Percentiles rank a stretch among this genome's conserved stretches.
These are phyloP conservation scores for Aethes cnicana DNA, from an alignment of 2,888 invertebrate species.

Conservation along the genomic window DNA sequence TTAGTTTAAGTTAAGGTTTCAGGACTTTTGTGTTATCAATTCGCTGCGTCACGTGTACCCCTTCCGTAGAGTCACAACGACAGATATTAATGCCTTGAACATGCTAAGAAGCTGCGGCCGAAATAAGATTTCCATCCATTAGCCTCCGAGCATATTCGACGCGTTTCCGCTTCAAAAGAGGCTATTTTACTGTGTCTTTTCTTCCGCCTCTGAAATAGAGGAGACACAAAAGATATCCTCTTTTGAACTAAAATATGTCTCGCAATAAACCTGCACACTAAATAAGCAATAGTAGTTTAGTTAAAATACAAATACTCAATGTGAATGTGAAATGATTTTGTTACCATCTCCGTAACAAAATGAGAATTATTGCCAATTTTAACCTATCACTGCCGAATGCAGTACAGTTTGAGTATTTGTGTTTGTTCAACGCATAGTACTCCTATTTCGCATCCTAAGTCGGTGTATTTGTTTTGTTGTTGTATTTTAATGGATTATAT, in stretches of 20 bases:
- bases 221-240: slow-evolving; percentile 39
- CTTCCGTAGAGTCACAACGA: slow-evolving; percentile 47
- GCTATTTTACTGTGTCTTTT: slow-evolving; percentile 44
- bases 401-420: slow-evolving; percentile 72
- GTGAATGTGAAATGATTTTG: slow-evolving; percentile 52
- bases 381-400: slow-evolving; percentile 34
- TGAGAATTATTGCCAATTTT: slow-evolving; percentile 42
- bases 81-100: slow-evolving; percentile 48
- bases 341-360: slow-evolving; percentile 49
- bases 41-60: slow-evolving; percentile 30
- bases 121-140: slow-evolving; percentile 65
- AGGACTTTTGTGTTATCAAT: slow-evolving; percentile 39
- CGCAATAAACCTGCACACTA: slow-evolving; percentile 20
- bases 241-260: slow-evolving; percentile 12
- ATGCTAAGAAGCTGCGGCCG: slow-evolving; percentile 42
- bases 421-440: slow-evolving; percentile 54
- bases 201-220: slow-evolving; percentile 40
- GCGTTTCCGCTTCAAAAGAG: slow-evolving; percentile 42
- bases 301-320: slow-evolving; percentile 79
- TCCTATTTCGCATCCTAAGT: slow-evolving; percentile 52
- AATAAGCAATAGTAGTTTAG: slow-evolving; percentile 47
- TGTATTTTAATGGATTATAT: slow-evolving; percentile 79
- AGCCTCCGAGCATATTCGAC: slow-evolving; percentile 54
- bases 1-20: slow-evolving; percentile 47
- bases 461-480: slow-evolving; percentile 75